A percentile compares a stretch with the other conserved stretches of the same genome.
phyloP scores from a whole-genome alignment of 2,113 vertebrate species.

The Ctenodactylus gundi region DNA sequence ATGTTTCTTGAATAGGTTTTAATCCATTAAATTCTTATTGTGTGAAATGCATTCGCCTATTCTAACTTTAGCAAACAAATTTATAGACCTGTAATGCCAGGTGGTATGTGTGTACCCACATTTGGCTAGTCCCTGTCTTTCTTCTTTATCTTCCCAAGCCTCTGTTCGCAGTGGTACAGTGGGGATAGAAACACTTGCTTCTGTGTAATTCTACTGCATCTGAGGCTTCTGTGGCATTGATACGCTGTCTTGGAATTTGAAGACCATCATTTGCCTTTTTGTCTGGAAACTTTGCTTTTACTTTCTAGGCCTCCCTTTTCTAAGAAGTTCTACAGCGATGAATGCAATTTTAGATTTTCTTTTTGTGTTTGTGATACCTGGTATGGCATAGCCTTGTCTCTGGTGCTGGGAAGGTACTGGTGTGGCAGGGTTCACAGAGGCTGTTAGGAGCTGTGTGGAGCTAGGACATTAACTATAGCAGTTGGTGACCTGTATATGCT shows the following conservation, averaged over 20 bases:
- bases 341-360: background rate
- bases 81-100: background rate
- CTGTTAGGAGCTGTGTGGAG: too few species aligned
- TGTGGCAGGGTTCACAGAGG: background rate
- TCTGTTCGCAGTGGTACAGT: accelerated
- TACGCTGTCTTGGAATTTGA: accelerated
- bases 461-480: accelerated
- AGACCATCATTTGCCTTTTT: background rate
- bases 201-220: accelerated
- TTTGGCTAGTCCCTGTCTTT: accelerated
- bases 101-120: accelerated
- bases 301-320: background rate
- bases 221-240: accelerated
- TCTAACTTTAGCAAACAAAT: background rate
- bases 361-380: background rate
- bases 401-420: too few species aligned
- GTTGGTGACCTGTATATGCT: accelerated
- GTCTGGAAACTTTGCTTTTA: background rate
- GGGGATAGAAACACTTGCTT: accelerated
- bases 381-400: background rate
- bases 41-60: accelerated
- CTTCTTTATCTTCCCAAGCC: accelerated
- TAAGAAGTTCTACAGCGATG: background rate
- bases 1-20: too few species aligned
- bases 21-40: background rate